Percentiles rank a stretch among this genome's conserved stretches.
These are phyloP conservation scores for Chymomyza costata DNA, from an alignment of 1,140 invertebrate species.

Conservation along the genomic window DNA sequence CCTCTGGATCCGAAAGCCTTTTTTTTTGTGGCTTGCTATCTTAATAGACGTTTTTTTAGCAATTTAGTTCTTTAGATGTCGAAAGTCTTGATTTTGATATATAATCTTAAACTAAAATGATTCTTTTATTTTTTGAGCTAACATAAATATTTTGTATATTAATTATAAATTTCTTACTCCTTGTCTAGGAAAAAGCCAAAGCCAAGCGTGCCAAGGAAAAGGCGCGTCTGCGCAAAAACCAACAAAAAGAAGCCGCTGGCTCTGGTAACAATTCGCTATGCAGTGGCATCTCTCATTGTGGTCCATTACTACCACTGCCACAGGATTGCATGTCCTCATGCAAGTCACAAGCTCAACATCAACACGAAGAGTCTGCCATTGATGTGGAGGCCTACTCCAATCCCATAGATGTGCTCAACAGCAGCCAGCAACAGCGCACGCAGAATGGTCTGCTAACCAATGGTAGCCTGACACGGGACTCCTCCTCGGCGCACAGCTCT, in stretches of 20 bases:
- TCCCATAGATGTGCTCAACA: slow-evolving; percentile 71
- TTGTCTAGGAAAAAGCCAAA: slow-evolving; percentile 81
- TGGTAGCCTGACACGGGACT: slow-evolving; percentile 58
- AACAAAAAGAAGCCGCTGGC: slow-evolving; percentile 69
- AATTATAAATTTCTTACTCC: background rate
- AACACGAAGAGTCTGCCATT: slow-evolving; percentile 26
- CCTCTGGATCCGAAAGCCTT: no score
- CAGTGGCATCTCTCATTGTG: slow-evolving; percentile 47
- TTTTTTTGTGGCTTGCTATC: no score
- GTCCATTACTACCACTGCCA: slow-evolving; percentile 55
- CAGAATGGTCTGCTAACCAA: slow-evolving; percentile 61
- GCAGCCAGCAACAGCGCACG: slow-evolving; percentile 49
- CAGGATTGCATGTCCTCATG: slow-evolving; percentile 51
- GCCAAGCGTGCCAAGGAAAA: slow-evolving; percentile 81
- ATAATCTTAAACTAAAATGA: no score
- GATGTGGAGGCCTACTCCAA: slow-evolving; percentile 74
- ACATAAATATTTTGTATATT: background rate
- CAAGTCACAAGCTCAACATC: slow-evolving; percentile 9
- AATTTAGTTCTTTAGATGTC: no score
- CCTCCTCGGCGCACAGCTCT: slow-evolving; percentile 42
- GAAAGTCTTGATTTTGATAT: no score
- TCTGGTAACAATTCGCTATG: slow-evolving; percentile 66
- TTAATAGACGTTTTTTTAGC: no score
- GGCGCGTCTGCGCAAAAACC: slow-evolving; percentile 79
- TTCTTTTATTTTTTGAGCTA: no score